Base-by-base conservation (phyloP, 2,113 vertebrate genomes). In the Neotoma lepida region DNA sequence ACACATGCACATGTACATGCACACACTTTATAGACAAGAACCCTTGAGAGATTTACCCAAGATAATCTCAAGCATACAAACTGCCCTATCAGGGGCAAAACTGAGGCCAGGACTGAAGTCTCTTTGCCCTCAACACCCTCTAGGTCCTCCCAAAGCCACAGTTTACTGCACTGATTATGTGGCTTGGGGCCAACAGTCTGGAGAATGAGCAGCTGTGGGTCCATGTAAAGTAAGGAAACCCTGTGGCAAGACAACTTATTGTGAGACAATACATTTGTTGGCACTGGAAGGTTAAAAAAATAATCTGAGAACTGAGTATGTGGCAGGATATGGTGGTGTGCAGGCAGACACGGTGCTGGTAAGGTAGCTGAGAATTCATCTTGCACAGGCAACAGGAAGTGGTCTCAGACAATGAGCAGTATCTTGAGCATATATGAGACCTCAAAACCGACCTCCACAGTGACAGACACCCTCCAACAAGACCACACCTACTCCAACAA, bases 21-120 rank as follows among this genome's bases (percentile, higher is more conserved):
- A 46, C 41, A 66, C 26, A 80, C 44, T 94, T 95, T 82, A 41
- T 6, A 93, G 61, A 44, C 28, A 86, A 81, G 56, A 92, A 66
- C 9, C 39, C 88, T 28, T 2, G 0, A 76, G 20, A 33, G 24
- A 35, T 68, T 68, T 49, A 61, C 54, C 41, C 39, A 73, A 70
- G 5, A 35, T 30, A 56, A 28, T 58, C 77, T 68, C 90, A 64
- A 0, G 14, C 44, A 54, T 7, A 73, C 35, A 93, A 9, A 13
- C 15, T 6, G 10, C 13, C 39, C 51, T 6, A 4, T 56, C 61
- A 41, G 64, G 14, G 12, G 4, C 33, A 63, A 94, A 73, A 80
- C 46, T 10, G 20, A 90, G 24, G n/a, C 1, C 2, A 61, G 56
- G 71, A 49, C 74, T 64, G 74, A 66, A 68, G 20, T 26, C 58